These are phyloP conservation scores for Diplodus puntazzo DNA, from an alignment of 2,797 vertebrate species.

Conservation along the genomic window DNA sequence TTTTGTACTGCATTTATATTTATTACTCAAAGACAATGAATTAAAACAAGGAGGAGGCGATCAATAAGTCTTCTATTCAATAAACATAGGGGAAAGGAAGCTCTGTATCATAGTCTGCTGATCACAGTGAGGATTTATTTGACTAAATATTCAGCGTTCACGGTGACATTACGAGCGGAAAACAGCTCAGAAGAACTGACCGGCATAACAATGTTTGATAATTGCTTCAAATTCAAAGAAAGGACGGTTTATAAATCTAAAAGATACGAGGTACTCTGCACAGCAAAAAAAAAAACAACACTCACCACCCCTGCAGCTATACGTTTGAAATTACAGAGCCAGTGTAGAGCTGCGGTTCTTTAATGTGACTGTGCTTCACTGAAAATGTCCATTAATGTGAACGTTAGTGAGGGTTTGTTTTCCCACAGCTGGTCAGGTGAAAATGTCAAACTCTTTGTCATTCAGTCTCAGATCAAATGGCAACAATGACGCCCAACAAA, in stretches of 20 bases:
- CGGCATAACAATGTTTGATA: slow-evolving; percentile 36
- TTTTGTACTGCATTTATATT: background rate
- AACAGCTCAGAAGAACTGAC: slow-evolving; percentile 37
- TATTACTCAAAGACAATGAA: slow-evolving; percentile 11
- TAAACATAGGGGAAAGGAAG: slow-evolving; percentile 6
- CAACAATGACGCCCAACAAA: slow-evolving; percentile 41
- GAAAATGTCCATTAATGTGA: slow-evolving; percentile 41
- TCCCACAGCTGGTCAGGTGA: slow-evolving; percentile 35
- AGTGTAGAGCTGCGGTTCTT: slow-evolving; percentile 20
- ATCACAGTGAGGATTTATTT: slow-evolving; percentile 11
- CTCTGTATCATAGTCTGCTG: slow-evolving; percentile 10
- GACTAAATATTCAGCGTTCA: slow-evolving; percentile 31
- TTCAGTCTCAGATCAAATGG: slow-evolving; percentile 27
- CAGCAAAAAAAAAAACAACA: slow-evolving; percentile 36
- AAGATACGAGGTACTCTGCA: slow-evolving; percentile 17
- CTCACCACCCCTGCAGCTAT: slow-evolving; percentile 36
- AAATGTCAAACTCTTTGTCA: slow-evolving; percentile 42
- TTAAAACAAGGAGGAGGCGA: background rate
- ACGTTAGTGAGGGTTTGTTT: slow-evolving; percentile 26
- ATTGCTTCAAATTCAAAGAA: slow-evolving; percentile 24
- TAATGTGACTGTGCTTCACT: slow-evolving; percentile 36
- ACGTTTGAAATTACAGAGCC: slow-evolving; percentile 36
- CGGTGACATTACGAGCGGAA: slow-evolving; percentile 10
- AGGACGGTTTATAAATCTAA: slow-evolving; percentile 37
- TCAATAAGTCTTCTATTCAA: slow-evolving; percentile 10